These are phyloP conservation scores for Ellobium chinense DNA, from an alignment of 2,888 invertebrate species.

Conservation along the genomic window DNA sequence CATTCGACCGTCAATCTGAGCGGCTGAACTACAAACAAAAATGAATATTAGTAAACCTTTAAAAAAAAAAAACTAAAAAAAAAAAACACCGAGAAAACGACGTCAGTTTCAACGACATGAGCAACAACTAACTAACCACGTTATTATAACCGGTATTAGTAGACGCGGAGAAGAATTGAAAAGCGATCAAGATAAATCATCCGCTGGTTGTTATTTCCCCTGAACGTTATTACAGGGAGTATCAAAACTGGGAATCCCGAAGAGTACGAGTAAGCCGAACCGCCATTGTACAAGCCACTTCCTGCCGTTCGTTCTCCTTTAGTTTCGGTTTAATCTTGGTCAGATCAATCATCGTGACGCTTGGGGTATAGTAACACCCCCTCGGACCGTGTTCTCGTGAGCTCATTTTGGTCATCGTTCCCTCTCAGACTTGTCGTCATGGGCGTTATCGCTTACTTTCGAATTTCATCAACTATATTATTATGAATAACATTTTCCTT, in stretches of 20 bases:
- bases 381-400: neutral
- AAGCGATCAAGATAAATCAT: slow-evolving; percentile 26
- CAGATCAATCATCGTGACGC: slow-evolving; percentile 26
- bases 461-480: too few relatives aligned
- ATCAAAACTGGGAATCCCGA: slow-evolving; percentile 9
- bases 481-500: too few relatives aligned
- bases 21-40: too few relatives aligned
- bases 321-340: slow-evolving; percentile 27
- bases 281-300: slow-evolving; percentile 29
- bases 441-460: neutral
- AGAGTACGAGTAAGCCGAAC: slow-evolving; percentile 25
- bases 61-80: too few relatives aligned
- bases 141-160: neutral
- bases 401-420: neutral
- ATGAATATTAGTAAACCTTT: too few relatives aligned
- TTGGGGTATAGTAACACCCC: neutral
- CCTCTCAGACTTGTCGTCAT: neutral
- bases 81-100: neutral
- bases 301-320: slow-evolving; percentile 19
- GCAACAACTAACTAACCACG: neutral
- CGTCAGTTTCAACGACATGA: neutral
- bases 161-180: slow-evolving; percentile 15
- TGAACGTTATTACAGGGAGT: slow-evolving; percentile 16
- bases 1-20: too few relatives aligned
- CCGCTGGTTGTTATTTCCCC: neutral